These are phyloP conservation scores for Cryptotis parvus DNA, from an alignment of 2,113 vertebrate species.

Conservation along the genomic window DNA sequence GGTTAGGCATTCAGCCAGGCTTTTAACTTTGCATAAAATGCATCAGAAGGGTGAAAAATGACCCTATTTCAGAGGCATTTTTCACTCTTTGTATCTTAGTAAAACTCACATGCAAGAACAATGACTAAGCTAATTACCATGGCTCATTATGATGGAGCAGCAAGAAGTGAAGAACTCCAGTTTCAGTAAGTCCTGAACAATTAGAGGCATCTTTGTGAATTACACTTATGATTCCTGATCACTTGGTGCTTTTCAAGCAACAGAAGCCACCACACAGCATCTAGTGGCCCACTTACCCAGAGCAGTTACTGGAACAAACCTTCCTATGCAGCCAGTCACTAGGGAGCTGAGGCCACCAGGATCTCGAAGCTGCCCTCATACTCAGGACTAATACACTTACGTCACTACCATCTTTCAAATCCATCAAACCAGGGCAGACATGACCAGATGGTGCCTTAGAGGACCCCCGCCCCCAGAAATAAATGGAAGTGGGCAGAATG, in stretches of 20 bases:
- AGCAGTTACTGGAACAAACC: conserved; percentile 48
- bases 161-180: conserved; percentile 59
- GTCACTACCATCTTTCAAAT: conserved; percentile 58
- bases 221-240: conserved; percentile 26
- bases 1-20: conserved; percentile 65
- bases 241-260: not conserved
- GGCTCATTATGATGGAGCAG: conserved; percentile 56
- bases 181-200: conserved; percentile 38
- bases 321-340: not conserved
- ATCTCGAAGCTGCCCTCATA: conserved; percentile 37
- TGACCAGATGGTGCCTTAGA: conserved; percentile 76
- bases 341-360: conserved; percentile 17
- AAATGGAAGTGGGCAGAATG: conserved; percentile 34
- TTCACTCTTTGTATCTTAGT: conserved; percentile 67
- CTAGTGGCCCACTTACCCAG: conserved; percentile 26
- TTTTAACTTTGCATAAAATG: conserved; percentile 62
- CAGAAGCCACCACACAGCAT: not conserved
- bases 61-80: conserved; percentile 71
- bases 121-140: conserved; percentile 79
- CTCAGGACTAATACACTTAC: conserved; percentile 46
- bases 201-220: not conserved
- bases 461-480: not conserved
- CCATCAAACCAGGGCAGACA: conserved; percentile 54
- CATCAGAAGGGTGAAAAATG: conserved; percentile 73
- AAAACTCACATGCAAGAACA: conserved; percentile 74